phyloP scores from a whole-genome alignment of 2,888 invertebrate genomes.

The Saturnia pavonia region DNA sequence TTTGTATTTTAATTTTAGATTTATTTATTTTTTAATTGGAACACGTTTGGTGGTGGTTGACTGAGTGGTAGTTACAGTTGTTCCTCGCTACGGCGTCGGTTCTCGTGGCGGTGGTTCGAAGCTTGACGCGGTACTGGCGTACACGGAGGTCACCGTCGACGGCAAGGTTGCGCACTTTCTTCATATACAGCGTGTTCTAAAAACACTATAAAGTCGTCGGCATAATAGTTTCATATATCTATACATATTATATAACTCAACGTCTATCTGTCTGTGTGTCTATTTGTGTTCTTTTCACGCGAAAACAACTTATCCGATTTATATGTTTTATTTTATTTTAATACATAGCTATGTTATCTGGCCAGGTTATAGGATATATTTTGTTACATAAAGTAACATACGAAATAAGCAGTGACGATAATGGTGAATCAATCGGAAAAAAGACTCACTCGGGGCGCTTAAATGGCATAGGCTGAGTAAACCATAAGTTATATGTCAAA shows the following conservation, averaged over 20 bases:
- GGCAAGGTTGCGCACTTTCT: slow-evolving; percentile 42
- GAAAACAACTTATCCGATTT: too few relatives aligned
- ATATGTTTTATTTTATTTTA: too few relatives aligned
- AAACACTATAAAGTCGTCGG: slow-evolving; percentile 20
- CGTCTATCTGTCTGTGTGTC: too few relatives aligned
- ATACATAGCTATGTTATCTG: too few relatives aligned
- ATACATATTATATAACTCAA: neutral
- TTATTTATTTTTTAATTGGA: neutral
- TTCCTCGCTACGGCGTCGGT: neutral
- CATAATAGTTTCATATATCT: neutral
- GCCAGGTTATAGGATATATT: too few relatives aligned
- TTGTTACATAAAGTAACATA: too few relatives aligned
- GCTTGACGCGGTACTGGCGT: slow-evolving; percentile 45
- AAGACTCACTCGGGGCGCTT: too few relatives aligned
- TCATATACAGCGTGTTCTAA: slow-evolving; percentile 38
- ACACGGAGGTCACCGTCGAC: slow-evolving; percentile 29
- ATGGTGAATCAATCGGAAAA: too few relatives aligned
- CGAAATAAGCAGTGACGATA: too few relatives aligned
- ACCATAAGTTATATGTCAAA: too few relatives aligned
- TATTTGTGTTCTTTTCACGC: too few relatives aligned
- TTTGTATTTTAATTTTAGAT: slow-evolving; percentile 1
- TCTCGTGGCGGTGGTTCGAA: slow-evolving; percentile 28
- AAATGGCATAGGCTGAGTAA: too few relatives aligned
- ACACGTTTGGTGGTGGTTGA: neutral
- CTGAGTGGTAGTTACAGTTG: slow-evolving; percentile 7